These are phyloP conservation scores for Neotoma lepida DNA, from an alignment of 2,113 vertebrate species.

Conservation along the genomic window DNA sequence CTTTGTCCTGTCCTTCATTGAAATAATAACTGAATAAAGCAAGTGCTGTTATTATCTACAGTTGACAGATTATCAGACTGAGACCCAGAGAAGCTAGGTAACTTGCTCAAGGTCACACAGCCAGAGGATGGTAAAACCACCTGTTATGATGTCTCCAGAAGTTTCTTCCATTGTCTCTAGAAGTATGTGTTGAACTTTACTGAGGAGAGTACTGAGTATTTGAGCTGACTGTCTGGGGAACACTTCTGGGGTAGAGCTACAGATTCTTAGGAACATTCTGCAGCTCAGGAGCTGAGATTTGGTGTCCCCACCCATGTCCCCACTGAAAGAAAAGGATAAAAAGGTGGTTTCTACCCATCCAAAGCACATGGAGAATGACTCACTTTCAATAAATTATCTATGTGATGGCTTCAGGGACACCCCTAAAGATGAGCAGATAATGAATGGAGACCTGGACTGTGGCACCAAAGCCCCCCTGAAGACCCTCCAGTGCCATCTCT, in stretches of 20 bases:
- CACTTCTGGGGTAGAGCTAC: neutral
- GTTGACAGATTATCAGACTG: neutral
- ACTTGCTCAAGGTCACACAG: slow-evolving; percentile 41
- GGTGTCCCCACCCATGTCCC: neutral
- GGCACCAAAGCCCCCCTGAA: neutral
- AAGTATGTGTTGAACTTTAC: neutral
- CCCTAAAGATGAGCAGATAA: neutral
- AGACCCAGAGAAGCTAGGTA: slow-evolving; percentile 27
- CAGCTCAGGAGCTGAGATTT: neutral
- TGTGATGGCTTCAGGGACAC: neutral
- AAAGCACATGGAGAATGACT: neutral
- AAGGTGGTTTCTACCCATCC: neutral
- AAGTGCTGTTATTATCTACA: neutral
- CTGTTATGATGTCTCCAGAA: neutral
- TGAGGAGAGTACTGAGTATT: rapidly evolving
- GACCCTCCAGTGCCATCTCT: neutral
- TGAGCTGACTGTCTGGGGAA: neutral
- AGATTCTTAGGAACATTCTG: neutral
- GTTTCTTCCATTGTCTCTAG: neutral
- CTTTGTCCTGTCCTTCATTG: neutral
- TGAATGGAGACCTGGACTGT: neutral
- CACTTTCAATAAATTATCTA: neutral
- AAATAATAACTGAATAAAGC: neutral
- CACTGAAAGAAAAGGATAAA: neutral
- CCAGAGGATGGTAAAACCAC: neutral